Percentiles rank a stretch among this genome's conserved stretches.
phyloP scores from a whole-genome alignment of 2,113 vertebrate species.

The Actinemys pallida region DNA sequence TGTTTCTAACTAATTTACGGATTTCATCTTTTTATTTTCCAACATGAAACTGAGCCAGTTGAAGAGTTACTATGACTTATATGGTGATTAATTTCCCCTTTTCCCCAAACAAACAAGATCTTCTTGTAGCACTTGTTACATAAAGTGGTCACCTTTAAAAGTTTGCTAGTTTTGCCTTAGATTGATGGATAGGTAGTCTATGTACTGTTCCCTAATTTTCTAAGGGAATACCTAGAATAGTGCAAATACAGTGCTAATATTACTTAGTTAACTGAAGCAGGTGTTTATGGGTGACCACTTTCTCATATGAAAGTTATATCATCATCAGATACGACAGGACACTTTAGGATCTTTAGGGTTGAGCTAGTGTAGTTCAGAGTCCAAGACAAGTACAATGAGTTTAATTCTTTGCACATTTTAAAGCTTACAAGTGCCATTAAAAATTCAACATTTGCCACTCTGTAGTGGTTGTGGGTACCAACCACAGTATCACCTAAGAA shows the following conservation, averaged over 20 bases:
- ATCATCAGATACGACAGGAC: neutral
- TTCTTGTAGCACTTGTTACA: neutral
- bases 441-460: neutral
- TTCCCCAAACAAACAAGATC: neutral
- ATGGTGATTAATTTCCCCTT: neutral
- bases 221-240: neutral
- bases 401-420: neutral
- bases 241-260: neutral
- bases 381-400: neutral
- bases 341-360: neutral
- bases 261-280: neutral
- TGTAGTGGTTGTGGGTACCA: fast-evolving
- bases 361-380: neutral
- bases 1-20: neutral
- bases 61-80: neutral
- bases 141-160: neutral
- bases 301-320: neutral
- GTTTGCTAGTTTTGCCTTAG: neutral
- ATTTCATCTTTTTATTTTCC: neutral
- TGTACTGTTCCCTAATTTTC: neutral
- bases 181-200: neutral
- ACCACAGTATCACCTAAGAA: neutral
- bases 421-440: fast-evolving
- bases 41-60: neutral
- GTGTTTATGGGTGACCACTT: neutral